Conservation (phyloP, 2,797 vertebrate genomes). For the Tauraco hartlaubi region DNA sequence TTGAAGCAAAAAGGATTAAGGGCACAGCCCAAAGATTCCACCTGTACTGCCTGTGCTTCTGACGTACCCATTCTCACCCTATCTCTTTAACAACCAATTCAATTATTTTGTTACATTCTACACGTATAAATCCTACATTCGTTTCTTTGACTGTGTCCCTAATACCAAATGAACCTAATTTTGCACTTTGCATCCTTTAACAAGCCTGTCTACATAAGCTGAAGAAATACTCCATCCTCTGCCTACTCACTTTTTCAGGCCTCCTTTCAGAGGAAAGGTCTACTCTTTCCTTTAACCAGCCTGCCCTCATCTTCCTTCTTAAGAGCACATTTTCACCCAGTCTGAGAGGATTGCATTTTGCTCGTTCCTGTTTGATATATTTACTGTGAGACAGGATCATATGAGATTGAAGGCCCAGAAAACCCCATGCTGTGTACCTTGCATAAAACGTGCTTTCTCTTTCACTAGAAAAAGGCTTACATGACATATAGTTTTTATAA, state of each 20-base stretch:
- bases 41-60: neutral
- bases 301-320: neutral
- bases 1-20: neutral
- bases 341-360: neutral
- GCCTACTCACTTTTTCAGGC: neutral
- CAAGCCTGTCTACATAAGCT: neutral
- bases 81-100: neutral
- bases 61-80: neutral
- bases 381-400: slow-evolving; percentile 31
- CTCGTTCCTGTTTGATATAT: neutral
- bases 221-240: neutral
- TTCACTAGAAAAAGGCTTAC: slow-evolving; percentile 48
- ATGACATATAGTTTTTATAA: slow-evolving; percentile 57
- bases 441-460: slow-evolving; percentile 40
- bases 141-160: neutral
- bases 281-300: neutral
- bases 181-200: neutral
- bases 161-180: neutral
- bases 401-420: slow-evolving; percentile 36
- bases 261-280: neutral
- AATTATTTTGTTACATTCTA: neutral
- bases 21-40: neutral
- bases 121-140: neutral
- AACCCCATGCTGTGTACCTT: slow-evolving; percentile 30
- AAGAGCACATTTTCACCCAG: neutral